Base-by-base conservation (phyloP, 2,888 invertebrate genomes). In the Euphydryas editha region DNA sequence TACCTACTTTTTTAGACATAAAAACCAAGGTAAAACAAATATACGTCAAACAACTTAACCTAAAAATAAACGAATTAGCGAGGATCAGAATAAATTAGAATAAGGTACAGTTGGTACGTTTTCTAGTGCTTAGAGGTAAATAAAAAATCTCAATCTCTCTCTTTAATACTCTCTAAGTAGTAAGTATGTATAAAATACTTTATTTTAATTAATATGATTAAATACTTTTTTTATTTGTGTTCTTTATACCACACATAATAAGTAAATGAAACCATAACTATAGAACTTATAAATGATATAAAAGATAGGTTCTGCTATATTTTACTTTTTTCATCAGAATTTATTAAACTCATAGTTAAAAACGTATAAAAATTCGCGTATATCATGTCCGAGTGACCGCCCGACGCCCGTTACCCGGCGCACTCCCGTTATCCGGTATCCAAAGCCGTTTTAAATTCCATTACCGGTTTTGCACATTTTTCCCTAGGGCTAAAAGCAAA, bases 311-410 rank as follows among this genome's bases (percentile, higher is more conserved):
- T 55, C 56, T 60, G 66, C 67, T 72, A 79, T 81, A 79, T 78
- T 80, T 75, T 73, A 70, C 78, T 76, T 76, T 77, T 79, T 75
- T 76, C 78, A 79, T 73, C 77, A 71, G 75, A 81, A 82, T 81
- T 80, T 81, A 83, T 78, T 82, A 78, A 81, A 80, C 80, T 78
- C 76, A 79, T 81, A 83, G 82, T 81, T 80, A 82, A 84, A 85
- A 77, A 83, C 80, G 76, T 83, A 81, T 81, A 84, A 87, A 87
- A 86, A 84, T 78, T 76, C 80, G 71, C 84, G 84, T 88, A 86
- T 79, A 88, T 88, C 88, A 88, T 87, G 74, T 82, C 82, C 86
- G 86, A 85, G 76, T 87, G 87, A 87, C 84, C 86, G 85, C 81
- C 69, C 74, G 75, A 70, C 73, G 70, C 73, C 21, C 58, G 58